Percentiles rank a stretch among this genome's conserved stretches.
phyloP scores from a whole-genome alignment of 2,888 invertebrate species.

The Caradrina kadenii region DNA sequence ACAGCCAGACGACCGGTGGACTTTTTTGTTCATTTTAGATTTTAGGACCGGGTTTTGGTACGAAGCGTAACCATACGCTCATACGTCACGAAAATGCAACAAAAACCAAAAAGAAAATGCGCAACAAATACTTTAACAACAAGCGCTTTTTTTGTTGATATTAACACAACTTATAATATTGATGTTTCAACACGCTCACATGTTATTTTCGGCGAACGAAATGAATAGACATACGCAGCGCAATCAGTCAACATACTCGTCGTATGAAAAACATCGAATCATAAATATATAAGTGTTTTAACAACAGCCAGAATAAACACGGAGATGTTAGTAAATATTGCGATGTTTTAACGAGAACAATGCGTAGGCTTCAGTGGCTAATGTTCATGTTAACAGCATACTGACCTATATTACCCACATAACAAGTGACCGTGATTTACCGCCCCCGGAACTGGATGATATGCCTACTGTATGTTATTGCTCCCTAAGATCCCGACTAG shows the following conservation, averaged over 20 bases:
- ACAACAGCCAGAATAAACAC: constrained; percentile 65
- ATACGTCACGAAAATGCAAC: not conserved
- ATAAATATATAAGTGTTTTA: constrained; percentile 70
- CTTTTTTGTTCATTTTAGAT: not conserved
- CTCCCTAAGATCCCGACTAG: too few relatives aligned
- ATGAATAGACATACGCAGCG: constrained; percentile 60
- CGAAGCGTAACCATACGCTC: not conserved
- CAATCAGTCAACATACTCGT: constrained; percentile 61
- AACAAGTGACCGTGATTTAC: constrained; percentile 56
- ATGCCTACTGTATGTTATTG: not conserved
- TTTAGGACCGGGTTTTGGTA: not conserved
- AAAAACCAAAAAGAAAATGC: constrained; percentile 1
- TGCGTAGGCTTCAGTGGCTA: constrained; percentile 71
- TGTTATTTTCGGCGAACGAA: constrained; percentile 62
- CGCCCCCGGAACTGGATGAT: constrained; percentile 44
- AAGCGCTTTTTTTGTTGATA: constrained; percentile 51
- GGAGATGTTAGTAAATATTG: constrained; percentile 74
- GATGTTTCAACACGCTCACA: constrained; percentile 51
- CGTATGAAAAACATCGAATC: constrained; percentile 64
- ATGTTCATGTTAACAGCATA: constrained; percentile 61
- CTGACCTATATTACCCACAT: constrained; percentile 63
- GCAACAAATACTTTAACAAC: constrained; percentile 28
- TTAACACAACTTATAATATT: constrained; percentile 61
- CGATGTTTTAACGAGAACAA: constrained; percentile 78
- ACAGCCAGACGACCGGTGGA: not conserved